Evolutionary conservation across 2,888 invertebrate species (phyloP).

Genomic region (Eugnorisma glareosa): DNA sequence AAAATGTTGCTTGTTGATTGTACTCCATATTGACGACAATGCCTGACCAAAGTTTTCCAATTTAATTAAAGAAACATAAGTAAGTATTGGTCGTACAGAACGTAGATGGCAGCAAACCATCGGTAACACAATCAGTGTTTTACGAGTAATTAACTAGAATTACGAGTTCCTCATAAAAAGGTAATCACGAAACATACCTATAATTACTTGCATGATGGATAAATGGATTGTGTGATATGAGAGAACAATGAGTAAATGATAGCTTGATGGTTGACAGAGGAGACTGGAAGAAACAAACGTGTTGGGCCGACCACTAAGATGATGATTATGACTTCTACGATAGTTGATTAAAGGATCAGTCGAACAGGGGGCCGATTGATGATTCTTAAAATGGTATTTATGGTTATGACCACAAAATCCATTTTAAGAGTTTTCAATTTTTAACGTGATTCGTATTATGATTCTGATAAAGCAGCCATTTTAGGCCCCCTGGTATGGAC

Average conservation of each 20-base stretch:
- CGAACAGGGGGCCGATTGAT: no score
- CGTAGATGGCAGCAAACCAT: neutral
- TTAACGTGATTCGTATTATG: no score
- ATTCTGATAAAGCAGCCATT: no score
- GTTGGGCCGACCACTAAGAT: neutral
- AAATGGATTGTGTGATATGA: neutral
- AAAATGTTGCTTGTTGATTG: neutral
- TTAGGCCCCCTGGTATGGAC: no score
- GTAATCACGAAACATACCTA: neutral
- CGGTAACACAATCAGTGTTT: neutral
- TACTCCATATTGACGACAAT: neutral
- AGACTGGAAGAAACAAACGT: neutral
- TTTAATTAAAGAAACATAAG: neutral
- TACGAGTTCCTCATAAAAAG: slow-evolving; percentile 24
- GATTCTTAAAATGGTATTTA: no score
- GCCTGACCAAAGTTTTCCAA: neutral
- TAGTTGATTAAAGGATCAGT: no score
- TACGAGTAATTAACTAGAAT: slow-evolving; percentile 11
- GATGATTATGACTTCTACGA: neutral
- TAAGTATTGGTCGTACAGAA: neutral
- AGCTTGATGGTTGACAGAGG: neutral
- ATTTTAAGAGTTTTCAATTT: no score
- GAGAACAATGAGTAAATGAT: accelerated
- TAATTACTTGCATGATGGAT: slow-evolving; percentile 1
- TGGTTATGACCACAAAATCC: no score